Evolutionary conservation across 2,113 vertebrate genomes (phyloP).

Genomic region (Microtus montanus): DNA sequence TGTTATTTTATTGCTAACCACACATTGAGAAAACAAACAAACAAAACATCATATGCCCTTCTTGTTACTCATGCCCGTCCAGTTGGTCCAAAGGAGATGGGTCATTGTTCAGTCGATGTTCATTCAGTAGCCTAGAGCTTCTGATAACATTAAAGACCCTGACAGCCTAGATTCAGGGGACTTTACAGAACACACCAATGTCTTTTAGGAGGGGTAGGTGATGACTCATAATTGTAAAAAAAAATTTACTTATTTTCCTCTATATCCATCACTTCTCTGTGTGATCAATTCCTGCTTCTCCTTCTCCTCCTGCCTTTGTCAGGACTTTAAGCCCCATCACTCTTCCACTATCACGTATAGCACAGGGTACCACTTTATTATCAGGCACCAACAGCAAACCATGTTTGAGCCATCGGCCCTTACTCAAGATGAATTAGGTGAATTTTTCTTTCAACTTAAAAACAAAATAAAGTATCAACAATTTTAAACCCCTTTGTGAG

Average conservation of each 20-base stretch:
- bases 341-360: neutral
- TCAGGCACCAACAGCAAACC: neutral
- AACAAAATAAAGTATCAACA: neutral
- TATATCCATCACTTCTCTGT: neutral
- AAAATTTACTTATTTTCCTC: neutral
- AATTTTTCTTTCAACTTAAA: neutral
- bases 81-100: neutral
- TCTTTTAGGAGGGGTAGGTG: neutral
- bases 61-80: neutral
- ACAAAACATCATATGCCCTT: neutral
- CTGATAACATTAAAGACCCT: neutral
- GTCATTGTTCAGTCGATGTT: neutral
- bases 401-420: neutral
- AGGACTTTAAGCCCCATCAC: neutral
- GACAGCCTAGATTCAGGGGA: neutral
- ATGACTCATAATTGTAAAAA: neutral
- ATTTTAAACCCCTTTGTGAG: neutral
- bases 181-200: neutral
- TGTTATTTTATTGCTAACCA: neutral
- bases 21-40: neutral
- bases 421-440: neutral
- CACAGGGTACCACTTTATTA: neutral
- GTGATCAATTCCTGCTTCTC: neutral
- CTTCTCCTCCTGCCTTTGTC: neutral
- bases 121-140: neutral